These are phyloP conservation scores for Diaprepes abbreviatus DNA, from an alignment of 2,888 invertebrate species.

Conservation along the genomic window DNA sequence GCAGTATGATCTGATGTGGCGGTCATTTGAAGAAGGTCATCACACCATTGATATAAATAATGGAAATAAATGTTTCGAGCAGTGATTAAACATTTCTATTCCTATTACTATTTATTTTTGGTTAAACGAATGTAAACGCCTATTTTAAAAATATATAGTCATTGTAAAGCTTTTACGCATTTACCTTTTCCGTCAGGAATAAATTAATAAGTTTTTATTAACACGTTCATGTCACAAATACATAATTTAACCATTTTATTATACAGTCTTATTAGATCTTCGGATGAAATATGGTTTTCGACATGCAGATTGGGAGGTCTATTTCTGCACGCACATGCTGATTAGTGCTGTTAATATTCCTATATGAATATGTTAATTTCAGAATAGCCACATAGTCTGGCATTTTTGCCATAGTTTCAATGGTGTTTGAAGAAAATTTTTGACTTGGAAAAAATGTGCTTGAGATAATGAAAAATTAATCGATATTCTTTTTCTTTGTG, in stretches of 20 bases:
- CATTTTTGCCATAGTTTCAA: not conserved
- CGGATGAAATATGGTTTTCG: slow-evolving; percentile 49
- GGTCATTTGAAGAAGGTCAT: no score
- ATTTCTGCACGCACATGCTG: slow-evolving; percentile 43
- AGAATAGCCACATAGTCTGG: not conserved
- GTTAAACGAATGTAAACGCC: no score
- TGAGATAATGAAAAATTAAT: no score
- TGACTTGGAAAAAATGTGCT: no score
- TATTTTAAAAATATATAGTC: not conserved
- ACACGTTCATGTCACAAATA: slow-evolving; percentile 46
- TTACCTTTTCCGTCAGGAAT: not conserved
- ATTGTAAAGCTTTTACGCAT: not conserved
- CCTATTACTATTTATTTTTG: no score
- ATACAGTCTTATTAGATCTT: slow-evolving; percentile 56
- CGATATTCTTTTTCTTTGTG: no score
- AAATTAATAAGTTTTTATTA: slow-evolving; percentile 39
- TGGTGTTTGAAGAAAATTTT: no score
- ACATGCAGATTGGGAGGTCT: slow-evolving; percentile 44
- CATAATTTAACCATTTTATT: slow-evolving; percentile 52
- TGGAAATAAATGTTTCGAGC: no score
- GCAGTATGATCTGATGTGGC: no score
- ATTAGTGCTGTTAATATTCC: slow-evolving; percentile 29
- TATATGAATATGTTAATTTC: slow-evolving; percentile 21
- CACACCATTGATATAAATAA: no score
- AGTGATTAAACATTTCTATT: no score